These are phyloP conservation scores for Machimus atricapillus DNA, from an alignment of 2,888 invertebrate genomes.

Conservation along the genomic window DNA sequence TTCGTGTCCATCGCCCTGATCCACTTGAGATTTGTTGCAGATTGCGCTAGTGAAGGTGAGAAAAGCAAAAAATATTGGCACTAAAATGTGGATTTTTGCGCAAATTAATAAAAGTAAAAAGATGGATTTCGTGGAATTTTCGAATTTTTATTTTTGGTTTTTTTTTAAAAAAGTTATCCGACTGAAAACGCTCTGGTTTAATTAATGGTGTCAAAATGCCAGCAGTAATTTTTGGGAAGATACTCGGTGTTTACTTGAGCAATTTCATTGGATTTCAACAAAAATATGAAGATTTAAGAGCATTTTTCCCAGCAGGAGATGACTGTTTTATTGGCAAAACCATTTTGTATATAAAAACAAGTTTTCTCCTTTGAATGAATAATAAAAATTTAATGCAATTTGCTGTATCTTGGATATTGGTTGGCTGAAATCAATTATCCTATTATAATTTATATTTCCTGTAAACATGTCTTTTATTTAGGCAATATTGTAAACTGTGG, in stretches of 20 bases:
- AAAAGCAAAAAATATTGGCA: not conserved
- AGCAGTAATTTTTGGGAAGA: not conserved
- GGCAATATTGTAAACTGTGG: not conserved
- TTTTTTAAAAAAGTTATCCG: not conserved
- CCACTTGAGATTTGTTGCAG: not conserved
- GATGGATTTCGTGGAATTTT: not conserved
- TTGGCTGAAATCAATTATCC: not conserved
- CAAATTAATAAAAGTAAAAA: not conserved
- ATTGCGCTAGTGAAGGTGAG: not conserved
- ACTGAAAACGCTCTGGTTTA: not conserved
- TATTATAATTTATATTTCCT: not conserved
- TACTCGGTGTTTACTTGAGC: not conserved
- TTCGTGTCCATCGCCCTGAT: not conserved
- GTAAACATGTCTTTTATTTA: not conserved
- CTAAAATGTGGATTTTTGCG: not conserved
- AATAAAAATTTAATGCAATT: not conserved
- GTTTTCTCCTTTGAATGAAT: not conserved
- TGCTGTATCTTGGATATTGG: not conserved
- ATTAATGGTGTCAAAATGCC: not conserved
- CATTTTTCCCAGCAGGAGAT: not conserved
- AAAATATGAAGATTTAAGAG: not conserved
- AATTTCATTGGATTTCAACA: not conserved
- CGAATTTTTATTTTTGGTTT: not conserved
- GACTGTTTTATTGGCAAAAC: not conserved
- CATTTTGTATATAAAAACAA: not conserved